These are phyloP conservation scores for Aleadryas rufinucha DNA, from an alignment of 2,113 vertebrate genomes.

Conservation along the genomic window DNA sequence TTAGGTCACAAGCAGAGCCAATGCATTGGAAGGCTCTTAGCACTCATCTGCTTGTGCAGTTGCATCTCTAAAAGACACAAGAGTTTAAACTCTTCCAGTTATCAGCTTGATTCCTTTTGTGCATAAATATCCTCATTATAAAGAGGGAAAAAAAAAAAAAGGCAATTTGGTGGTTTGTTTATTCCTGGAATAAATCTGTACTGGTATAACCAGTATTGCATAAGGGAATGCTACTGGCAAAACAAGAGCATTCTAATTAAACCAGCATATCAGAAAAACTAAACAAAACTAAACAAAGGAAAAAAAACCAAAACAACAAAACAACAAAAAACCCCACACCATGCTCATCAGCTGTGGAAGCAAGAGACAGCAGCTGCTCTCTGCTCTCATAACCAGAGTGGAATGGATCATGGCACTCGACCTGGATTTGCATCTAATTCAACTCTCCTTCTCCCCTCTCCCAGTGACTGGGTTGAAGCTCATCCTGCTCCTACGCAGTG, in stretches of 20 bases:
- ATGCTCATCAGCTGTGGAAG: not conserved
- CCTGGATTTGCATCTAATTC: not conserved
- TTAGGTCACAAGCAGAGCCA: not conserved
- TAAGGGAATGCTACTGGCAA: not conserved
- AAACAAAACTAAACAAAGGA: not conserved
- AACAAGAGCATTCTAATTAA: not conserved
- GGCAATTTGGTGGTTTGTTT: not conserved
- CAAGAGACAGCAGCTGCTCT: not conserved
- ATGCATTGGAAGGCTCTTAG: not conserved
- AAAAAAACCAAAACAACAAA: not conserved
- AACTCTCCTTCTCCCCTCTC: not conserved
- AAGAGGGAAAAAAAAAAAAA: too few species aligned
- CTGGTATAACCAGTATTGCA: not conserved
- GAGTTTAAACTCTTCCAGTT: not conserved
- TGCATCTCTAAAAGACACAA: not conserved
- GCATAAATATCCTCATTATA: not conserved
- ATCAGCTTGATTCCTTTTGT: not conserved
- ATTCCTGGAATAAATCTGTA: not conserved
- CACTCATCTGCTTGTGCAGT: not conserved
- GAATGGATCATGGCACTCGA: not conserved
- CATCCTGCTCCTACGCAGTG: not conserved
- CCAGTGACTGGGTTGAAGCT: not conserved
- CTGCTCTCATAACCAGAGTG: not conserved
- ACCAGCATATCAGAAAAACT: not conserved
- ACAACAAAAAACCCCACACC: not conserved